Base-by-base conservation (phyloP, 2,113 vertebrate genomes). In the Archilochus colubris region DNA sequence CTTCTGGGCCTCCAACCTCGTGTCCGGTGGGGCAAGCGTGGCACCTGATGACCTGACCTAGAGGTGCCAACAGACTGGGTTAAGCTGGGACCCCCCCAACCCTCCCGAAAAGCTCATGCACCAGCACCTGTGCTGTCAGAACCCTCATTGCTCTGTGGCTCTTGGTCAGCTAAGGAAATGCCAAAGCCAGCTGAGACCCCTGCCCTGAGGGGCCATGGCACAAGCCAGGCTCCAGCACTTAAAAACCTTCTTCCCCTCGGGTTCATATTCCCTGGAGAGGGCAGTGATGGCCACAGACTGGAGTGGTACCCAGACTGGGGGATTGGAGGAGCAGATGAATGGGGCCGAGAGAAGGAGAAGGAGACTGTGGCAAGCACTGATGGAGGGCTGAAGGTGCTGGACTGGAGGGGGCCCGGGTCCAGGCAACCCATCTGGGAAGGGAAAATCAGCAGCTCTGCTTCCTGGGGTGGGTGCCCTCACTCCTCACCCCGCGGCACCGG, bases 201-300 rank as follows among this genome's bases (percentile, higher is more conserved):
- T 10, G 0, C 6, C 30, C 3, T 8, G 46, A 0, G 58, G 40
- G 38, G 1, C 27, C 18, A 3, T 1, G 36, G 40, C 46, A 2
- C 2, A 14, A 24, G 7, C 50, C 43, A 7, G 8, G 25, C 19
- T 36, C n/a, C 0, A 3, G 18, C 67, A 8, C 16, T 1, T 12
- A 7, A 10, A 54, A 43, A 8, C 30, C 31, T 17, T 31, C 7
- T 33, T 33, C 18, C 53, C 11, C 59, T 8, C 9, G 1, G 30
- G 4, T 5, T 9, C 28, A 20, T 46, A 19, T 18, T 43, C 54
- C 31, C 31, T 5, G 36, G 8, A 17, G 50, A 30, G 14, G 20
- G 66, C 0, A 4, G 30, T 14, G 36, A 22, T 6, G 24, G 50
- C 40, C 1, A 1, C 22, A 24, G 44, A 1, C 28, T 5, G 7